Evolutionary conservation across 1,140 invertebrate genomes (phyloP).

Genomic region (Conopomorpha cramerella): DNA sequence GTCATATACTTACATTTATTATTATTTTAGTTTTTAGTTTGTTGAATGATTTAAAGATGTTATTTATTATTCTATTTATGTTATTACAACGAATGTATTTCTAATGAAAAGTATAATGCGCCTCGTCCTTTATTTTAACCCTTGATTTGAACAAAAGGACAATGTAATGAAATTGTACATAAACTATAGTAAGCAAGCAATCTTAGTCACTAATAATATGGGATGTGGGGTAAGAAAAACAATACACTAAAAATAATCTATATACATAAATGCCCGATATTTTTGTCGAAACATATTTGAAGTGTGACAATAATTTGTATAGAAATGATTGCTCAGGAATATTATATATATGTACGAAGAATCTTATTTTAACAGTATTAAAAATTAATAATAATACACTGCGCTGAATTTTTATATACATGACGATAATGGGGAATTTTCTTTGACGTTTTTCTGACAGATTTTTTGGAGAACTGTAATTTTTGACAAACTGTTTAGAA

Average conservation of each 20-base stretch:
- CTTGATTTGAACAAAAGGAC: no score
- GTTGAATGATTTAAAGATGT: constrained; percentile 50
- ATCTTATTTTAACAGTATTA: no score
- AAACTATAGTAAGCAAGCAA: constrained; percentile 7
- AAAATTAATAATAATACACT: neutral
- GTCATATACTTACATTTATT: constrained; percentile 15
- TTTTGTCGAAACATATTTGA: constrained; percentile 1
- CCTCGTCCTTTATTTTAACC: no score
- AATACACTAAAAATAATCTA: no score
- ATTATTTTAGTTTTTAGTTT: constrained; percentile 34
- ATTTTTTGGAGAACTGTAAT: no score
- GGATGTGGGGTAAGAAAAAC: constrained; percentile 6
- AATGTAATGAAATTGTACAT: constrained; percentile 10
- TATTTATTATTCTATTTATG: constrained; percentile 40
- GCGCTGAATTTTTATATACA: no score
- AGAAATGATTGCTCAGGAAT: constrained; percentile 18
- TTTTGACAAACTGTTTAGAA: no score
- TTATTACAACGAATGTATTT: constrained; percentile 37
- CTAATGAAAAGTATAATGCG: no score
- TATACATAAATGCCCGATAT: no score
- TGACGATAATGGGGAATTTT: no score
- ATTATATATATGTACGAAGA: no score
- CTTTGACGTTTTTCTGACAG: no score
- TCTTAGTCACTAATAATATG: constrained; percentile 10
- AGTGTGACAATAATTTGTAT: constrained; percentile 13